Evolutionary conservation across 2,888 invertebrate species (phyloP).

Genomic region (Tubiluchus corallicola): DNA sequence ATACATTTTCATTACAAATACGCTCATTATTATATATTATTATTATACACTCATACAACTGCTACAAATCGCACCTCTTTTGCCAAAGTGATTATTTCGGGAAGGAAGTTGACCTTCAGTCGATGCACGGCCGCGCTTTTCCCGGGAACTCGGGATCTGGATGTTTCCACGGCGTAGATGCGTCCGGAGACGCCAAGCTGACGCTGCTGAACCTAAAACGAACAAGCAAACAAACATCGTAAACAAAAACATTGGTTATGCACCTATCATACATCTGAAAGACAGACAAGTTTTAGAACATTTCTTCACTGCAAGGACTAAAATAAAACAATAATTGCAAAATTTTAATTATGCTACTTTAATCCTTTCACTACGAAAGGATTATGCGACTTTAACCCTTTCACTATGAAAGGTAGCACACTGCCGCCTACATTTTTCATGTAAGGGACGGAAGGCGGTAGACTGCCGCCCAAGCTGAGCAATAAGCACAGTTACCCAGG

Average conservation of each 20-base stretch:
- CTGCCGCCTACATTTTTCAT: too few relatives aligned
- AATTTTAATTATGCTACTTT: background rate
- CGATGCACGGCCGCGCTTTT: conserved; percentile 14
- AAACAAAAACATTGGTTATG: background rate
- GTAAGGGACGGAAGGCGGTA: too few relatives aligned
- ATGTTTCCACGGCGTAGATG: conserved; percentile 70
- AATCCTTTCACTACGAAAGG: too few relatives aligned
- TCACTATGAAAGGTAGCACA: too few relatives aligned
- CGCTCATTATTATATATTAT: too few relatives aligned
- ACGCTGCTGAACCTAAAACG: conserved; percentile 51
- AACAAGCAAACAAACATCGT: background rate
- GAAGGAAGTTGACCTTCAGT: conserved; percentile 60
- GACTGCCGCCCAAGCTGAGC: too few relatives aligned
- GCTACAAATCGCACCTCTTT: conserved; percentile 58
- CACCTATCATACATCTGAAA: conserved; percentile 5
- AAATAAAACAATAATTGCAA: too few relatives aligned
- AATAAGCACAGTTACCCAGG: too few relatives aligned
- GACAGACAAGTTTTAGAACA: background rate
- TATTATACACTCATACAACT: too few relatives aligned
- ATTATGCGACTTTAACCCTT: too few relatives aligned
- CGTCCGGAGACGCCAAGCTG: conserved; percentile 83
- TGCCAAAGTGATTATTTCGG: conserved; percentile 91
- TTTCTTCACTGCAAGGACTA: background rate
- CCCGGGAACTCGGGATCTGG: conserved; percentile 19
- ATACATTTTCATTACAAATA: too few relatives aligned